Conservation (phyloP, 2,797 vertebrate genomes). For the Pangasius sanitwongsei region DNA sequence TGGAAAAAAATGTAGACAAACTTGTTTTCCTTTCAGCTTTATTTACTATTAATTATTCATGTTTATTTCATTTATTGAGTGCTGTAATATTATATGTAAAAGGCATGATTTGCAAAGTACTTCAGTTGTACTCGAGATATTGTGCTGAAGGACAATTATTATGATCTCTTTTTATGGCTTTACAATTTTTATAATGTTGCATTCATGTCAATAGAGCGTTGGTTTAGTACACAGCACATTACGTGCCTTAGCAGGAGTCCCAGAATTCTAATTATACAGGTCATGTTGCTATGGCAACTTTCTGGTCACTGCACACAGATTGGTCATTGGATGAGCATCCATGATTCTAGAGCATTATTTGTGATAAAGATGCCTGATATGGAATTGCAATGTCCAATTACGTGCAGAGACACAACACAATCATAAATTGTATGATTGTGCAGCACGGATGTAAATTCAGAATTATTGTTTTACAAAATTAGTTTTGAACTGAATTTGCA, state of each 20-base stretch:
- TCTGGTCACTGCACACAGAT: constrained; percentile 54
- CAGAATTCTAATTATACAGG: constrained; percentile 58
- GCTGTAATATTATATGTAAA: constrained; percentile 76
- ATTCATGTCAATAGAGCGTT: constrained; percentile 66
- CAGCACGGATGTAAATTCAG: neutral
- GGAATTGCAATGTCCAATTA: constrained; percentile 23
- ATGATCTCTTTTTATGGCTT: constrained; percentile 74
- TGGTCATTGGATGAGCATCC: constrained; percentile 48
- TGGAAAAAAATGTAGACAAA: constrained; percentile 53
- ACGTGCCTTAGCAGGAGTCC: constrained; percentile 80
- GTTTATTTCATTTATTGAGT: constrained; percentile 71
- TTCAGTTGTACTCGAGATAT: constrained; percentile 68
- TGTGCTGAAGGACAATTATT: constrained; percentile 67
- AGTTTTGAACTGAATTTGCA: constrained; percentile 25
- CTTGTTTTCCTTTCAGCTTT: constrained; percentile 54
- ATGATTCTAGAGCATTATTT: constrained; percentile 42
- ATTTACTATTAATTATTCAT: constrained; percentile 71
- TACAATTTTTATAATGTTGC: constrained; percentile 60
- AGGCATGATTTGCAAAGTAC: constrained; percentile 80
- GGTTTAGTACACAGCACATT: constrained; percentile 74
- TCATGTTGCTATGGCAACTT: constrained; percentile 57
- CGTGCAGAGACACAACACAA: constrained; percentile 10
- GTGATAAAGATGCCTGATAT: constrained; percentile 32
- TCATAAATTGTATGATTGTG: constrained; percentile 23
- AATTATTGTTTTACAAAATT: constrained; percentile 13